Base-by-base conservation (phyloP, 2,888 invertebrate species). In the Drosophila imparisetae region DNA sequence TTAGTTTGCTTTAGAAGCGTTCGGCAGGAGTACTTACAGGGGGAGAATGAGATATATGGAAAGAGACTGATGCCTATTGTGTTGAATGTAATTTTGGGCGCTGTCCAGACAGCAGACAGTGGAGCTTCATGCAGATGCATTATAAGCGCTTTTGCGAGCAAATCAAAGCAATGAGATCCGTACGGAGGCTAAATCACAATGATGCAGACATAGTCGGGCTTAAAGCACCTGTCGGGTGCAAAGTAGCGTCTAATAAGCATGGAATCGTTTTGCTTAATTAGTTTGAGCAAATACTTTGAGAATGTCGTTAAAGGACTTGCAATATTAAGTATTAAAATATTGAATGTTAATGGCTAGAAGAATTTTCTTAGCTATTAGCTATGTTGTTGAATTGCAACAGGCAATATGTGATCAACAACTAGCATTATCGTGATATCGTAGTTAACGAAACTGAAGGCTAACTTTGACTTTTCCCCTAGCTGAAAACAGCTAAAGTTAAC, bases 1-100 rank as follows among this genome's bases (percentile, higher is more conserved):
- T 74, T 80, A 78, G 67, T 81, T 77, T 66, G 81, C 63, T 53
- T 40, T 63, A 48, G n/a, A 58, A 73, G 60, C 52, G 21, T 24
- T 53, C 38, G 29, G 27, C 18, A 24, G 13, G 10, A 5, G 48
- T 24, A 18, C 30, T 21, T 11, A 8, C 5, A 38, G 5, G 10
- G 4, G 18, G 15, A 34, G 38, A 34, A 4, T 5, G 48, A 38
- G 21, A 15, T 10, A 15, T 1, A 27, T n/a, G 32, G 6, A 21
- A n/a, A 40, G 18, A 27, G 38, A 57, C 57, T 15, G 29, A 29
- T 24, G 27, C 24, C 52, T 21, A 50, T 72, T 72, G 72, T 66
- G 50, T 58, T 64, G 55, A 54, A 74, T 66, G 60, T n/a, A 53
- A 69, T 67, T 72, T 36, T 7, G 24, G 40, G 15, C 50, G 61